Conservation (phyloP, 2,797 vertebrate genomes). For the Aldrovandia affinis region DNA sequence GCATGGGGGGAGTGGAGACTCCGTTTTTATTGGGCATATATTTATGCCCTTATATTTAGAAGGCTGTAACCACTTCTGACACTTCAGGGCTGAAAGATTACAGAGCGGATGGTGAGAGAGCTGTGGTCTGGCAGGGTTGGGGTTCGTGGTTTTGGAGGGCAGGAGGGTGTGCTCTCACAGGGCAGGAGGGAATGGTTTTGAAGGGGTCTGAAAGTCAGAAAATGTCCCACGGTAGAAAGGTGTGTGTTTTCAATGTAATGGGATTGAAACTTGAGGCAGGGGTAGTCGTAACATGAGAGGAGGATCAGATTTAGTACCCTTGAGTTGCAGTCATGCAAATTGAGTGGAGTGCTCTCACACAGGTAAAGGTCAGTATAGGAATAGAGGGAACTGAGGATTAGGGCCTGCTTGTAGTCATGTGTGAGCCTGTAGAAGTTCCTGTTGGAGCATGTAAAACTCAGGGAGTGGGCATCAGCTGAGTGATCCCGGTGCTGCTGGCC, state of each 20-base stretch:
- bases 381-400: not conserved
- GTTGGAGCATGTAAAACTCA: not conserved
- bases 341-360: not conserved
- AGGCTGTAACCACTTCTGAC: slow-evolving; percentile 14
- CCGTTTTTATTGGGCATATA: slow-evolving; percentile 9
- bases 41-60: slow-evolving; percentile 25
- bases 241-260: not conserved
- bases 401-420: not conserved
- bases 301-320: not conserved
- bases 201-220: not conserved
- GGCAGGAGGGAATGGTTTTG: not conserved
- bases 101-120: slow-evolving; percentile 21
- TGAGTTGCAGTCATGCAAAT: too few species aligned
- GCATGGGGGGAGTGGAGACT: not conserved
- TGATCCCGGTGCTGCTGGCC: not conserved
- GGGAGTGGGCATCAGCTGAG: not conserved
- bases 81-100: slow-evolving; percentile 25
- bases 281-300: not conserved
- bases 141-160: slow-evolving; percentile 6
- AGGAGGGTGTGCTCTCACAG: slow-evolving; percentile 8
- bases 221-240: not conserved
- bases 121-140: slow-evolving; percentile 10
- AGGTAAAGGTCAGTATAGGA: not conserved
- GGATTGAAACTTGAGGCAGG: too few species aligned
- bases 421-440: not conserved